Percentiles rank a stretch among this genome's conserved stretches.
Conservation (phyloP, 2,888 invertebrate genomes). For the Scaptomyza caliginosa region DNA sequence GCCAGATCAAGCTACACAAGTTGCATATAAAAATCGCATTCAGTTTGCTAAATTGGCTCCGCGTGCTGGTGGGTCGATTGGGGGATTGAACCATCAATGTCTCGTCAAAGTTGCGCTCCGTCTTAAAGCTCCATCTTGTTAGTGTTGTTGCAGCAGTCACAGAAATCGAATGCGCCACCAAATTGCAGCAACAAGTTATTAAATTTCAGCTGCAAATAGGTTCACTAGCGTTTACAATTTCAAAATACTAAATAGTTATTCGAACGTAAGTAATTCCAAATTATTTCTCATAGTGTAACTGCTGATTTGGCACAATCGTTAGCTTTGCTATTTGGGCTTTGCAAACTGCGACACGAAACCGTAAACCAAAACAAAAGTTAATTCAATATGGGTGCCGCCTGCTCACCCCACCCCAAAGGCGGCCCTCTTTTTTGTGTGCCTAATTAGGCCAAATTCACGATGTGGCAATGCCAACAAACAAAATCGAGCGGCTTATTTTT, state of each 20-base stretch:
- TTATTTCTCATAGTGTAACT: conserved; percentile 7
- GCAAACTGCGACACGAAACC: conserved; percentile 58
- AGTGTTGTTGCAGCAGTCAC: conserved; percentile 19
- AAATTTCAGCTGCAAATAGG: conserved; percentile 60
- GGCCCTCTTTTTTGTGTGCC: conserved; percentile 1
- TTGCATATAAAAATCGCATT: conserved; percentile 69
- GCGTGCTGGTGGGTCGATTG: conserved; percentile 70
- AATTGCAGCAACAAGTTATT: conserved; percentile 65
- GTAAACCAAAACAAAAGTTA: conserved; percentile 67
- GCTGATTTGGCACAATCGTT: not conserved
- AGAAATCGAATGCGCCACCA: conserved; percentile 41
- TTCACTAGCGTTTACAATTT: conserved; percentile 60
- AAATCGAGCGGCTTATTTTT: conserved; percentile 60
- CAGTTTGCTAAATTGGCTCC: conserved; percentile 74
- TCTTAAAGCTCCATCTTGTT: conserved; percentile 1
- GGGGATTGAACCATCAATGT: conserved; percentile 78
- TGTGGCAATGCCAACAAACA: conserved; percentile 65
- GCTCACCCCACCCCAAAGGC: conserved; percentile 11
- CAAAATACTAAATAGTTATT: too few relatives aligned
- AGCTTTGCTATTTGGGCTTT: conserved; percentile 3
- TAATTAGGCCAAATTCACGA: conserved; percentile 72
- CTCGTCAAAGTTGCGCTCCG: conserved; percentile 63
- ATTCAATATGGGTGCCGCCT: too few relatives aligned
- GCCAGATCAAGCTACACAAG: conserved; percentile 42
- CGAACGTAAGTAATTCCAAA: too few relatives aligned